Evolutionary conservation across 2,888 invertebrate species (phyloP).

Genomic region (Pherbina coryleti): DNA sequence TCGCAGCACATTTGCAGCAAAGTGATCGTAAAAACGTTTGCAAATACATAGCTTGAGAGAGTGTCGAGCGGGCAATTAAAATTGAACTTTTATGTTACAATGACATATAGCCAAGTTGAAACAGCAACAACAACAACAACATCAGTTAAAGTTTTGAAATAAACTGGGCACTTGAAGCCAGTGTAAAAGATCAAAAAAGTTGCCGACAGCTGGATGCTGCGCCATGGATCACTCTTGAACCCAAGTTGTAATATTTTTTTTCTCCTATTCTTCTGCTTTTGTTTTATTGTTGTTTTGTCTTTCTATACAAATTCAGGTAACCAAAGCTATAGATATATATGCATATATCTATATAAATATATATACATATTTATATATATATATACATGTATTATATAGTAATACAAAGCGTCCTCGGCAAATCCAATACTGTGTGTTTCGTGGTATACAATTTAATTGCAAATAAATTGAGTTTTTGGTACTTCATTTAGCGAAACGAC

Average conservation of each 20-base stretch:
- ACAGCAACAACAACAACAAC: conserved; percentile 37
- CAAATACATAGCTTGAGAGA: conserved; percentile 30
- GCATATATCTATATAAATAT: not conserved
- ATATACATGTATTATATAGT: not conserved
- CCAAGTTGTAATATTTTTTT: conserved; percentile 14
- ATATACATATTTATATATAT: not conserved
- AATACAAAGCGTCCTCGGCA: not conserved
- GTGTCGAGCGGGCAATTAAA: conserved; percentile 64
- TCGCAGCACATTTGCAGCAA: conserved; percentile 60
- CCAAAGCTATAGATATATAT: not conserved
- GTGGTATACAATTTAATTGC: conserved; percentile 64
- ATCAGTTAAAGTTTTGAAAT: conserved; percentile 24
- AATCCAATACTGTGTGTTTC: conserved; percentile 20
- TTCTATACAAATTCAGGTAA: not conserved
- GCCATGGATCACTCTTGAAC: conserved; percentile 29
- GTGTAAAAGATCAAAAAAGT: conserved; percentile 37
- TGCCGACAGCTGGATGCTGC: conserved; percentile 33
- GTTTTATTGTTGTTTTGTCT: not conserved
- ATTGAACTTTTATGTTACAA: conserved; percentile 67
- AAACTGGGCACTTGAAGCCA: conserved; percentile 36
- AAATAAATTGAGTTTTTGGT: conserved; percentile 69
- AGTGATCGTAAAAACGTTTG: conserved; percentile 63
- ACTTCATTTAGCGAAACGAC: conserved; percentile 66
- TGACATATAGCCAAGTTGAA: conserved; percentile 60
- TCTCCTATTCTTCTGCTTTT: not conserved